Conservation (phyloP, 2,888 invertebrate genomes). For the Griposia aprilina region DNA sequence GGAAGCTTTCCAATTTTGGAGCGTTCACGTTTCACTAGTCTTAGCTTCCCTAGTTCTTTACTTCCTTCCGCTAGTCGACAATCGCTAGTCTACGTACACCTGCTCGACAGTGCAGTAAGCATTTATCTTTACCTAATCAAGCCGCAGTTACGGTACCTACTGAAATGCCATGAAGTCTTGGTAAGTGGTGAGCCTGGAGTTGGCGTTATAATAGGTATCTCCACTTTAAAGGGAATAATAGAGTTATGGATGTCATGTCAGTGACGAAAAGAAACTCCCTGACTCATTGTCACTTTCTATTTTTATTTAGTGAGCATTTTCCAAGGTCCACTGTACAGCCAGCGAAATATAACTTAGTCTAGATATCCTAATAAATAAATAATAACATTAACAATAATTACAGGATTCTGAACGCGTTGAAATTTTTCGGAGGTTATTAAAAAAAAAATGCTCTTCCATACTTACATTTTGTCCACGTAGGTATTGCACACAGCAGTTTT, state of each 20-base stretch:
- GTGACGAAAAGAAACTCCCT: constrained; percentile 10
- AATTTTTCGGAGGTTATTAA: no score
- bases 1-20: constrained; percentile 52
- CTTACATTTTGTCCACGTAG: no score
- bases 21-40: constrained; percentile 25
- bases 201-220: neutral
- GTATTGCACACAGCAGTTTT: no score
- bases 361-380: neutral
- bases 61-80: constrained; percentile 43
- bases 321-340: neutral
- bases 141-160: neutral
- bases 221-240: neutral
- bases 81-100: neutral
- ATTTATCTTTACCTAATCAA: neutral
- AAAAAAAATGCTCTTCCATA: no score
- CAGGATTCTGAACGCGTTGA: no score
- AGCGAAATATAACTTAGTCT: no score
- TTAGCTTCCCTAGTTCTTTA: constrained; percentile 5
- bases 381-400: no score
- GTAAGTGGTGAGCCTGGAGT: neutral
- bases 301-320: constrained; percentile 14
- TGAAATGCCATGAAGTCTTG: neutral
- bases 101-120: neutral
- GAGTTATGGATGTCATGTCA: neutral
- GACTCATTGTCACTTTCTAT: constrained; percentile 16